Percentiles rank a stretch among this genome's conserved stretches.
These are phyloP conservation scores for Triops cancriformis DNA, from an alignment of 1,140 invertebrate species.

Conservation along the genomic window DNA sequence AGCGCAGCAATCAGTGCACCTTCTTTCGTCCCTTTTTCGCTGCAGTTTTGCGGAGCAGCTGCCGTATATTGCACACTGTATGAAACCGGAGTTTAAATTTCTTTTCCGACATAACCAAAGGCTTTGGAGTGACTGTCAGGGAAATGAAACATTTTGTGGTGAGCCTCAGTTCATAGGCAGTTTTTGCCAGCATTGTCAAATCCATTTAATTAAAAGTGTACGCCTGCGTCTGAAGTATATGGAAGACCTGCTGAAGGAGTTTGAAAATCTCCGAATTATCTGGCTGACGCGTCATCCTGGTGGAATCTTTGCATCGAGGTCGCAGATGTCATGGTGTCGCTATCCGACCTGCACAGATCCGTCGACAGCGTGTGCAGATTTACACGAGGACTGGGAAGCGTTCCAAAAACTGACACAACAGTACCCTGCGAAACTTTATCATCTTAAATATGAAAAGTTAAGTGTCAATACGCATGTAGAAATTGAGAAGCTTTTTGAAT, in stretches of 20 bases:
- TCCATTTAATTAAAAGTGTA: constrained; percentile 34
- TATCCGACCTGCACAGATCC: constrained; percentile 34
- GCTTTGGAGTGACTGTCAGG: constrained; percentile 32
- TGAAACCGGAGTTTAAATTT: constrained; percentile 24
- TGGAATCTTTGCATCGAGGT: constrained; percentile 36
- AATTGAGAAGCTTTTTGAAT: constrained; percentile 33
- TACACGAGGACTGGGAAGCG: constrained; percentile 33
- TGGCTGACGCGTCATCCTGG: constrained; percentile 38
- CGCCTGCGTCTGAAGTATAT: constrained; percentile 32
- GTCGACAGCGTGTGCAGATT: constrained; percentile 34
- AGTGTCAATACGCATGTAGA: constrained; percentile 32
- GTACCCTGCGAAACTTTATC: constrained; percentile 32
- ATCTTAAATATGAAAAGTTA: constrained; percentile 37
- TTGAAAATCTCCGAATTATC: constrained; percentile 32
- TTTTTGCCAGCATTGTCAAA: constrained; percentile 32
- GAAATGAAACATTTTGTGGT: constrained; percentile 30
- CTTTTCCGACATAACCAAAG: constrained; percentile 32
- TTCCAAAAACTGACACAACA: constrained; percentile 32
- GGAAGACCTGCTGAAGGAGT: constrained; percentile 27
- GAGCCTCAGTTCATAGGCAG: constrained; percentile 32
- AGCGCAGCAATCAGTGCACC: constrained; percentile 30
- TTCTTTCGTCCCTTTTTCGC: constrained; percentile 30
- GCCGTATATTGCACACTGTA: constrained; percentile 28
- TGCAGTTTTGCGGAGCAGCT: constrained; percentile 30
- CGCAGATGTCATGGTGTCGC: constrained; percentile 36